Percentiles rank a stretch among this genome's conserved stretches.
Conservation (phyloP, 2,113 vertebrate species). For the Perca schrenkii region DNA sequence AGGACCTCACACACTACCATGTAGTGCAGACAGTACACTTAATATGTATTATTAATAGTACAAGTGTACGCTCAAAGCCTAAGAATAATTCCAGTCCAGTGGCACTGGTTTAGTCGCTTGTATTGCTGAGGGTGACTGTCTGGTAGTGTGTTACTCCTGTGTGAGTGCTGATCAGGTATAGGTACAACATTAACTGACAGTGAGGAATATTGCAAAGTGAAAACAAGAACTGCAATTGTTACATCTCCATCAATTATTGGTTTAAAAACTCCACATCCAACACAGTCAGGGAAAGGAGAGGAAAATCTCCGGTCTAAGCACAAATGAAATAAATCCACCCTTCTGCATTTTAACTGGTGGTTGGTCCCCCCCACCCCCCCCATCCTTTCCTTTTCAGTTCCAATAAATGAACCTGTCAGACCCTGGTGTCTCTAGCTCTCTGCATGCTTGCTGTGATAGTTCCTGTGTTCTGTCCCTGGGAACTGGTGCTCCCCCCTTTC, state of each 20-base stretch:
- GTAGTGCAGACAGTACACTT: neutral
- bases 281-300: neutral
- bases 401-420: constrained; percentile 25
- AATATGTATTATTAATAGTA: neutral
- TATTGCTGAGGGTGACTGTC: neutral
- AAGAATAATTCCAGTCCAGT: constrained; percentile 22
- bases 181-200: neutral
- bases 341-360: neutral
- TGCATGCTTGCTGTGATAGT: constrained; percentile 86
- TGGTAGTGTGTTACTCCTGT: neutral
- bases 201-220: neutral
- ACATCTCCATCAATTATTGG: neutral
- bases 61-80: constrained; percentile 45
- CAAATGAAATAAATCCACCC: constrained; percentile 15
- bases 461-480: constrained; percentile 78
- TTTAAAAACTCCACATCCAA: neutral
- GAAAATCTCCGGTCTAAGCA: constrained; percentile 36
- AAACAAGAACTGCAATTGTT: neutral
- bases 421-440: constrained; percentile 67
- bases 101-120: neutral
- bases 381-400: neutral
- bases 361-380: neutral
- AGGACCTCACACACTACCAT: constrained; percentile 8
- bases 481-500: constrained; percentile 51
- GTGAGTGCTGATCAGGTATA: neutral